Conservation (phyloP, 2,113 vertebrate genomes). For the Propithecus coquereli region DNA sequence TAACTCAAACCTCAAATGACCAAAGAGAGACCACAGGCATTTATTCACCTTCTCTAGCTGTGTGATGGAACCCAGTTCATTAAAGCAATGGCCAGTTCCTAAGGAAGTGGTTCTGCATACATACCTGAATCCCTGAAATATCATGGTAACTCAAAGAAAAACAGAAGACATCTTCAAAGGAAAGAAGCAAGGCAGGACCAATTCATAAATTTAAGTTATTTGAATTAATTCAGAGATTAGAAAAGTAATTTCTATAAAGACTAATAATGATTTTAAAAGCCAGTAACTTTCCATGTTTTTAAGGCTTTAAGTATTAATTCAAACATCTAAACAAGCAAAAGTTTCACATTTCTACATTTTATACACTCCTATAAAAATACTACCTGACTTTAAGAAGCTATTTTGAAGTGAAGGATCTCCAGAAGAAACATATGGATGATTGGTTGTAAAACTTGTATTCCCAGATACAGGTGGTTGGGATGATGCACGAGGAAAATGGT, state of each 20-base stretch:
- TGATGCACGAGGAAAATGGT: conserved; percentile 78
- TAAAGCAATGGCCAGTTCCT: neutral
- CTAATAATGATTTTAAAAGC: neutral
- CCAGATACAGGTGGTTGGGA: conserved; percentile 71
- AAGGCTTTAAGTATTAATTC: conserved; percentile 22
- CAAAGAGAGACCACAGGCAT: neutral
- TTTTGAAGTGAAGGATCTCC: conserved; percentile 82
- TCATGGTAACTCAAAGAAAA: neutral
- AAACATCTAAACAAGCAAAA: conserved; percentile 22
- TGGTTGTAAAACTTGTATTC: conserved; percentile 78
- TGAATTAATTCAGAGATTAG: conserved; percentile 17
- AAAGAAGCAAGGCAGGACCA: conserved; percentile 21
- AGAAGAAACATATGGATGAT: conserved; percentile 79
- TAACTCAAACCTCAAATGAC: neutral
- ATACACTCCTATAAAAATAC: conserved; percentile 4
- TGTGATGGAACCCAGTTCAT: neutral
- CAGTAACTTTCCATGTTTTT: neutral
- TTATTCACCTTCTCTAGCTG: neutral
- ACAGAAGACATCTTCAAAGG: neutral
- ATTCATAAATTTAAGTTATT: neutral
- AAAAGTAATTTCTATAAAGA: conserved; percentile 18
- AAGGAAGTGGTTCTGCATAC: neutral
- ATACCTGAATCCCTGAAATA: neutral
- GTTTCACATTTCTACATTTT: conserved; percentile 16
- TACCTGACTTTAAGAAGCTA: conserved; percentile 83